Evolutionary conservation across 1,140 invertebrate species (phyloP).

Genomic region (Radopholus similis): DNA sequence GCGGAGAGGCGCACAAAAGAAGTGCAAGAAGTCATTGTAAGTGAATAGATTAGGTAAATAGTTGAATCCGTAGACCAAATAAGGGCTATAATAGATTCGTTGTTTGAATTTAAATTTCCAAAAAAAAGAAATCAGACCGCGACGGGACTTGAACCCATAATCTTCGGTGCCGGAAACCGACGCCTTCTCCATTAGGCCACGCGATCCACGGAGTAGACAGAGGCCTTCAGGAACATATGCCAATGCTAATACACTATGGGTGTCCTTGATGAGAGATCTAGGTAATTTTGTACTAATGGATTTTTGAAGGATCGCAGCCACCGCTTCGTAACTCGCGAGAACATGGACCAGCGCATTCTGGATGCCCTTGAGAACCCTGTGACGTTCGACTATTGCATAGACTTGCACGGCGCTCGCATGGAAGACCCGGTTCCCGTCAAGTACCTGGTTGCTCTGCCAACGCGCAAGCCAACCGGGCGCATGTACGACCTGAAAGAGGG

Average conservation of each 20-base stretch:
- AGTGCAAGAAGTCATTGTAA: conserved; percentile 27
- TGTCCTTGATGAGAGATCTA: neutral
- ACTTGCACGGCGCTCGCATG: conserved; percentile 34
- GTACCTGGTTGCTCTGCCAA: conserved; percentile 33
- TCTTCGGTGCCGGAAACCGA: neutral
- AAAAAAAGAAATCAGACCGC: neutral
- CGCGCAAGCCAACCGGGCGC: too few species aligned
- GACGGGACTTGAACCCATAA: neutral
- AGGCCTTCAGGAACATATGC: neutral
- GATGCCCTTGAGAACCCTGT: conserved; percentile 39
- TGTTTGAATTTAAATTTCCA: neutral
- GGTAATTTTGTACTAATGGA: neutral
- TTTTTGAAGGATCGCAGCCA: conserved; percentile 42
- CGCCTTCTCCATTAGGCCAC: too few species aligned
- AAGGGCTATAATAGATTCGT: neutral
- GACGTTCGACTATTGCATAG: conserved; percentile 43
- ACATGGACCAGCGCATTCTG: conserved; percentile 32
- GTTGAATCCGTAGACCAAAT: neutral
- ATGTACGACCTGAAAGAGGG: too few species aligned
- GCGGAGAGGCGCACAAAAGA: conserved; percentile 4
- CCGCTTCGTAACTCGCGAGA: conserved; percentile 43
- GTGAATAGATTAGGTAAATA: neutral
- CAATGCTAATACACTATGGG: neutral
- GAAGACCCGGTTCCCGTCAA: conserved; percentile 28
- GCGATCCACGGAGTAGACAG: too few species aligned